Base-by-base conservation (phyloP, 64 coral and sea anemone species). In the Trachythela sp. region DNA sequence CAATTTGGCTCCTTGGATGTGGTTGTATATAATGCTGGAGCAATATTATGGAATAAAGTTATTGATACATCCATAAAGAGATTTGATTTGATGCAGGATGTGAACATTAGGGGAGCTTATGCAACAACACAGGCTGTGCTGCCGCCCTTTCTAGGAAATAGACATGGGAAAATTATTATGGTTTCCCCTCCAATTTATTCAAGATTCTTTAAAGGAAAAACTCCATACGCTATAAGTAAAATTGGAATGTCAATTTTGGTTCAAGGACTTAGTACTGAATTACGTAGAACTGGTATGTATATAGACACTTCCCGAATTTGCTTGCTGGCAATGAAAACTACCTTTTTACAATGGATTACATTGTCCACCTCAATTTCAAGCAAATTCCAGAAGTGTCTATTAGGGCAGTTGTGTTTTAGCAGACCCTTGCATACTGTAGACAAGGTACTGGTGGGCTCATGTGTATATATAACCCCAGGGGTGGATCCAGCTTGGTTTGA, bases 201-300 rank as follows among this genome's bases (percentile, higher is more conserved):
- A 80, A 80, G 75, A 36, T 80, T 80, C 37, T 38, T 80, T 29
- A 80, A 36, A 39, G 75, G 75, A 18, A 80, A 80, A 80, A 80
- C 37, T 13, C 37, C 75, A 15, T 80, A 80, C 34, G 75, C 75
- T 17, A 37, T 80, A 0, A 37, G 75, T 80, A 80, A 80, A 36
- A 37, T 80, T 80, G 75, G 75, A 39, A 80, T 80, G 75, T 80
- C 75, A 35, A 37, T 80, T 38, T 80, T 80, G 38, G 75, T 80
- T 36, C 75, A 80, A 80, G 75, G 75, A 37, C 75, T 80, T 17
- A 39, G 75, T 80, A 80, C 32, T 80, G 75, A 80, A 80, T 36
- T 80, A 37, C 13, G 38, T 35, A 29, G 75, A 80, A 80, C 27
- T 36, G 75, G 75, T 80, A 80, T 38, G 75, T 80, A 80, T 34